phyloP scores from a whole-genome alignment of 2,888 invertebrate genomes.

The Pyrrhosoma nymphula region DNA sequence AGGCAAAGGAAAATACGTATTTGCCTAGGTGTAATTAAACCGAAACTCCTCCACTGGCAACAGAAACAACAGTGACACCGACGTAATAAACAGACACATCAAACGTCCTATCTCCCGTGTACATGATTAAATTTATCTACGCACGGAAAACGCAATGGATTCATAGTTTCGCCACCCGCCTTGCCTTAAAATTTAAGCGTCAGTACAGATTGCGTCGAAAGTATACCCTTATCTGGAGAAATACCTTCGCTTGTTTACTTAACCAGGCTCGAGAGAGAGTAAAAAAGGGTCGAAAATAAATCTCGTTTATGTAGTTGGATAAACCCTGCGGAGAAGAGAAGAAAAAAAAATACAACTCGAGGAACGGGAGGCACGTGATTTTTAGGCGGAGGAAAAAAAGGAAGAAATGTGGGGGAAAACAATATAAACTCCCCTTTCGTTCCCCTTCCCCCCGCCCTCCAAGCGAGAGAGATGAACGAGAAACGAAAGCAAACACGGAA shows the following conservation, averaged over 20 bases:
- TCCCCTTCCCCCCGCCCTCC: not conserved
- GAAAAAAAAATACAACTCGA: not conserved
- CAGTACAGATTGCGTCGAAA: not conserved
- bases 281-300: constrained; percentile 1
- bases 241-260: not conserved
- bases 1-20: no score
- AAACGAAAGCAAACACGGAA: constrained; percentile 59
- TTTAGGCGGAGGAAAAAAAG: not conserved
- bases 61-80: not conserved
- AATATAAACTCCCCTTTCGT: constrained; percentile 17
- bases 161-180: not conserved
- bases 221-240: not conserved
- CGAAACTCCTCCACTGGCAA: not conserved
- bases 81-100: not conserved
- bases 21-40: no score
- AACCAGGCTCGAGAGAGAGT: not conserved
- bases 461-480: constrained; percentile 54
- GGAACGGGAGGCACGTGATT: constrained; percentile 12
- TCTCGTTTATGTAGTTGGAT: constrained; percentile 21
- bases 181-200: not conserved
- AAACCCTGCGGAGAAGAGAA: not conserved
- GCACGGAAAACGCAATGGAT: not conserved
- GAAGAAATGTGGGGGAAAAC: constrained; percentile 15
- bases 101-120: not conserved
- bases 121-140: not conserved